Evolutionary conservation across 2,113 vertebrate species (phyloP), one percentile per base, ranked within the genome.

Genomic region (Cricetomys ansorgei): DNA sequence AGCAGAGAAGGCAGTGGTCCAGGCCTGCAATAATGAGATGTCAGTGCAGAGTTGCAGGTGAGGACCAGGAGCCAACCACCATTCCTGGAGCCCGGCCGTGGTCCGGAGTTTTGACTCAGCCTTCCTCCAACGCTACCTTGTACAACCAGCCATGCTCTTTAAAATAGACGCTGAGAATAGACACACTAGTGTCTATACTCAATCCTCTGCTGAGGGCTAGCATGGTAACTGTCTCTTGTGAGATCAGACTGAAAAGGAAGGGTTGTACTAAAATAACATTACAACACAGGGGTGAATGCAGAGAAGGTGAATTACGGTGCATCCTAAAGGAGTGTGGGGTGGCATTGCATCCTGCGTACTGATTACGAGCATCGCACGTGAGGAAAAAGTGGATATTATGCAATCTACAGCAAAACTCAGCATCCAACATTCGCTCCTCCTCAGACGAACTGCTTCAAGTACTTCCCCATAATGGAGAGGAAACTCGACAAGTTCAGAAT

Each of bases 251-350:
- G 23, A 34, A 27, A 17, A 37, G 13, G 29, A 21, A 92, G 17
- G 4, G 25, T n/a, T 27, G 7, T 57, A 16, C n/a, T 17, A 27
- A 67, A 75, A 9, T 62, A 69, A 77, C 2, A 19, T 57, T 40
- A 45, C 1, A 67, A 5, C 3, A 4, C 0, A 17, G 45, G 1
- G 11, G 31, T 21, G 6, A n/a, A 8, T 19, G 65, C 17, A 16
- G 25, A 29, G 11, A 53, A 11, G 7, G 31, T 7, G 37, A 0
- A 31, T 16, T 57, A 1, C 11, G 17, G 12, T 57, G 76, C 25
- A 34, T 11, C 7, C 23, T 57, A 48, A 27, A 57, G 31, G 29
- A 55, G 4, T 59, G 17, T 88, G 48, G 34, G 29, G 27, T 48
- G 43, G 43, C 11, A 48, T 43, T 37, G n/a, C 43, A 67, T 67